Evolutionary conservation across 2,113 vertebrate species (phyloP), one percentile per base, ranked within the genome.

Genomic region (Puffinus mauretanicus): DNA sequence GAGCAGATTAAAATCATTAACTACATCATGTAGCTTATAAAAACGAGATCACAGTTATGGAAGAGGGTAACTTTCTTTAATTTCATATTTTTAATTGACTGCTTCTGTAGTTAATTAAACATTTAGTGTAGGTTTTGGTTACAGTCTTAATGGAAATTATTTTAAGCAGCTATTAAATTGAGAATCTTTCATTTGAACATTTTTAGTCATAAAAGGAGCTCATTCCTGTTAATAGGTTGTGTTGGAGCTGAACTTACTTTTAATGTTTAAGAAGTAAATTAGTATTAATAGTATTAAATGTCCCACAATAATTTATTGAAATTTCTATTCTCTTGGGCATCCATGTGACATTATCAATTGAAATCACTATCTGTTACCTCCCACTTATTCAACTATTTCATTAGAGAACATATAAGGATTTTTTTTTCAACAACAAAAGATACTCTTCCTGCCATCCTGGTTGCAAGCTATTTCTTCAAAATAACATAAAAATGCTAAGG

Each of bases 31-130:
- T 83, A 94, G 47, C 34, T 83, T 89, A 96, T 88, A 73, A 96
- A 97, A 95, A 9, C 46, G 93, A 32, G 42, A 94, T 91, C 75
- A 88, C 38, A 92, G 42, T 93, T 64, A 93, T 72, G 47, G 18
- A 13, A 96, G 62, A 94, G 30, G 20, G 75, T 93, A 97, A 95
- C 91, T 70, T 86, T 95, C 49, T 94, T 98, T 97, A 97, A 97
- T 97, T 97, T 97, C 36, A 67, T 95, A 80, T 84, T 96, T 94
- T 96, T 91, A 97, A 96, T 95, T 97, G 87, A 95, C 77, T 97
- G 49, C 75, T 95, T 96, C 82, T 95, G 25, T 90, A 94, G 40
- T 97, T 98, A 98, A 98, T 98, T 97, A 97, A 97, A 96, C 38
- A 91, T 91, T 86, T 95, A 93, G 80, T 95, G 34, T 94, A 84